phyloP scores from a whole-genome alignment of 2,113 vertebrate genomes.

The Heteronetta atricapilla region DNA sequence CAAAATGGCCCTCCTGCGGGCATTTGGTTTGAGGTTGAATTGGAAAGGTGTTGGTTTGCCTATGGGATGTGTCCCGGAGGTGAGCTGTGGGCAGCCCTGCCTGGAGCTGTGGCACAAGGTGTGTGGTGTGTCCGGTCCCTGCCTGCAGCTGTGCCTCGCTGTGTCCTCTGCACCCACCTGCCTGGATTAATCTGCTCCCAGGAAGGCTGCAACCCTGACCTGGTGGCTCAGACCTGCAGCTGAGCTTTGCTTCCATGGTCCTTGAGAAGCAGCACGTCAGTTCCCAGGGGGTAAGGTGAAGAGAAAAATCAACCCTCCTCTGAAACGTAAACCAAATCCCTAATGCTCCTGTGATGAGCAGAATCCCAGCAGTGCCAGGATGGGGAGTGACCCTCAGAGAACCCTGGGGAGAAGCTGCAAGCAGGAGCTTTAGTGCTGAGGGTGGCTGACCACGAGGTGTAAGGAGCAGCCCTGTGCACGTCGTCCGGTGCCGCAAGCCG shows the following conservation, averaged over 20 bases:
- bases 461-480: too few species aligned
- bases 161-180: neutral
- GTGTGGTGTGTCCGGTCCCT: rapidly evolving
- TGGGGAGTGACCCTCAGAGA: neutral
- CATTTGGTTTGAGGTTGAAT: neutral
- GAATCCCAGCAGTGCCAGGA: neutral
- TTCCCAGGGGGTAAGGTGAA: neutral
- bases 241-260: neutral
- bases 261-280: neutral
- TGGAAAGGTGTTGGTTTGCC: neutral
- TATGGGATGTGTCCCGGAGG: too few species aligned
- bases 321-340: rapidly evolving
- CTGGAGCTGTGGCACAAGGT: rapidly evolving
- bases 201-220: neutral
- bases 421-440: neutral
- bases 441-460: neutral
- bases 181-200: neutral
- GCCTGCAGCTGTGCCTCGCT: neutral
- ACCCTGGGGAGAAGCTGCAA: neutral
- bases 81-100: rapidly evolving
- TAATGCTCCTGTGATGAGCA: neutral
- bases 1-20: neutral
- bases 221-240: neutral
- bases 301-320: neutral
- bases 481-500: rapidly evolving